Base-by-base conservation (phyloP, 2,888 invertebrate species). In the Tethea ocularis region DNA sequence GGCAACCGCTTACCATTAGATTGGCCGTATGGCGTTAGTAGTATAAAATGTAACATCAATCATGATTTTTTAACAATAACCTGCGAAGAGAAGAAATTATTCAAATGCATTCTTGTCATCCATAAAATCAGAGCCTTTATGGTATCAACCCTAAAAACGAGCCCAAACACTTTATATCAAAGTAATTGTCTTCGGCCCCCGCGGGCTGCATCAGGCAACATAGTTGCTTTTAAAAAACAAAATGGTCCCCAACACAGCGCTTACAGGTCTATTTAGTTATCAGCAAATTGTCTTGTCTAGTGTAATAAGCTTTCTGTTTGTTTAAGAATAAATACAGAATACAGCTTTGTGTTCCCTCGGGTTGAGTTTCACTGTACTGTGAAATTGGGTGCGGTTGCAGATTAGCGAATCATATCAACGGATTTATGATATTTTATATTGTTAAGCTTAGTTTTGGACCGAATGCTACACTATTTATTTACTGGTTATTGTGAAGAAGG, bases 221-320 rank as follows among this genome's bases (percentile, higher is more conserved):
- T 68, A 61, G 64, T 71, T 72, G 77, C 67, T 69, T 67, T 75
- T 75, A 74, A 78, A 78, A 81, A 79, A 71, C 61, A 68, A 82
- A 33, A 82, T 62, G 61, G 63, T 60, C 62, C 74, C 77, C 83
- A 51, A 61, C 75, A 57, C 58, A 69, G 64, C 68, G 59, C 69
- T 82, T 69, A 61, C 66, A 70, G 66, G 71, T 71, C 69, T 68
- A 73, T 71, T 80, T 70, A 75, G 74, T 73, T 75, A 73, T 52
- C 57, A 57, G 24, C 54, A 63, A 65, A 69, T 67, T 68, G 66
- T 68, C 65, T 71, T 64, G 67, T 69, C 66, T 78, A 71, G 63
- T 58, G 61, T 67, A 69, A 71, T 71, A 68, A 68, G 62, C 61
- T 54, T 62, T 66, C 61, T 57, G 63, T 71, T 76, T 68, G 62